Percentiles rank a stretch among this genome's conserved stretches.
These are phyloP conservation scores for Pasiphila rectangulata DNA, from an alignment of 2,888 invertebrate species.

Conservation along the genomic window DNA sequence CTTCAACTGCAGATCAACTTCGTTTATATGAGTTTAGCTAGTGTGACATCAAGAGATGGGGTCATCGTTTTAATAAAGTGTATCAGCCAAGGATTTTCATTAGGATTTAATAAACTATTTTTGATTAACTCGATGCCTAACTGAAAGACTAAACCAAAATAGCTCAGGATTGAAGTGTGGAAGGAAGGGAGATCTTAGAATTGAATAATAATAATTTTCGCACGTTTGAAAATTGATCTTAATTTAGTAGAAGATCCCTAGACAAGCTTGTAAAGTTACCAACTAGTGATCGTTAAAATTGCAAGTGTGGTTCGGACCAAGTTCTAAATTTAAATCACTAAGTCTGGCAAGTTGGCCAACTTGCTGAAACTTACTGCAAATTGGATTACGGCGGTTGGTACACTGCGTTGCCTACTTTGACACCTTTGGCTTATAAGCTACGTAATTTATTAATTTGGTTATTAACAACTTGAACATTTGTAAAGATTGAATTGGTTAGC, in stretches of 20 bases:
- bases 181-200: too few species aligned
- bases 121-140: too few species aligned
- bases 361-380: slow-evolving; percentile 65
- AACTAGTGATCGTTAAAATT: slow-evolving; percentile 62
- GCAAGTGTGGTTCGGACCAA: slow-evolving; percentile 64
- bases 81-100: not conserved
- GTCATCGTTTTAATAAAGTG: not conserved
- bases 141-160: too few species aligned
- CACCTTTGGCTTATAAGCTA: slow-evolving; percentile 33
- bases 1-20: slow-evolving; percentile 15
- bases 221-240: too few species aligned
- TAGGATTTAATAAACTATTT: not conserved
- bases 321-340: slow-evolving; percentile 78
- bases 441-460: slow-evolving; percentile 20
- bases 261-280: too few species aligned
- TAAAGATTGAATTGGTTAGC: too few species aligned
- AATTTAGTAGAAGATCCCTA: too few species aligned
- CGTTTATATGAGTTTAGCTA: slow-evolving; percentile 15
- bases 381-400: slow-evolving; percentile 64
- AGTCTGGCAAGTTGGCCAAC: slow-evolving; percentile 60
- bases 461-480: not conserved
- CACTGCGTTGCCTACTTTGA: slow-evolving; percentile 57
- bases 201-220: too few species aligned
- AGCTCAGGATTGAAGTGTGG: too few species aligned
- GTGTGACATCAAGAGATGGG: slow-evolving; percentile 16